Conservation (phyloP, 2,888 invertebrate species). For the Athalia cordata region DNA sequence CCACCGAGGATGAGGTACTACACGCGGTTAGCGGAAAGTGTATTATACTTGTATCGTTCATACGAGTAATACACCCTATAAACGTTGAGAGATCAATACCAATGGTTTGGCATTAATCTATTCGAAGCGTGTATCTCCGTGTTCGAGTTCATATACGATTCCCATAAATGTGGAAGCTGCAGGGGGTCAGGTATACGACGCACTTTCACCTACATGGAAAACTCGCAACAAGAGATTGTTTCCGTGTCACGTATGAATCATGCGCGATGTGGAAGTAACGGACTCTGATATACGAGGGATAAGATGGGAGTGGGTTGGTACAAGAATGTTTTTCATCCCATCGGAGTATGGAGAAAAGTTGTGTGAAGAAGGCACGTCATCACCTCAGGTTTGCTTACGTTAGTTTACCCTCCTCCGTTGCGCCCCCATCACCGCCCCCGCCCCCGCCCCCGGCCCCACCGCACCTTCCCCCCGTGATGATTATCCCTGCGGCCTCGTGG, state of each 20-base stretch:
- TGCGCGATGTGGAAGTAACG: too few species aligned
- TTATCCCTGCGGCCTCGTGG: constrained; percentile 20
- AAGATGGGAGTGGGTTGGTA: not conserved
- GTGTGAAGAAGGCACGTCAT: constrained; percentile 22
- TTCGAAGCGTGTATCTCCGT: too few species aligned
- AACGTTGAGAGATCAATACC: constrained; percentile 8
- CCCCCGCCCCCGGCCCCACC: too few species aligned
- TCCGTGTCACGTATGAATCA: too few species aligned
- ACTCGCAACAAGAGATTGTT: too few species aligned
- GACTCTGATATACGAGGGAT: not conserved
- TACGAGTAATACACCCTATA: not conserved
- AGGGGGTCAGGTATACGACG: too few species aligned
- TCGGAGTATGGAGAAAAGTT: not conserved
- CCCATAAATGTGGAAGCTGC: too few species aligned
- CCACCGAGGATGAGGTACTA: not conserved
- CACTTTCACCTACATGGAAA: too few species aligned
- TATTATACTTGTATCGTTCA: not conserved
- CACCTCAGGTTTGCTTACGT: constrained; percentile 36
- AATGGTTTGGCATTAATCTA: not conserved
- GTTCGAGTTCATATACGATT: too few species aligned
- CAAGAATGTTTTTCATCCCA: not conserved
- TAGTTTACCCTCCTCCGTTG: constrained; percentile 8
- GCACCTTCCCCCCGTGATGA: constrained; percentile 16
- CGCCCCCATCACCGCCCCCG: too few species aligned
- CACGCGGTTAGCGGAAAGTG: not conserved